Percentiles rank a stretch among this genome's conserved stretches.
Conservation (phyloP, 2,113 vertebrate genomes). For the Vidua chalybeata region DNA sequence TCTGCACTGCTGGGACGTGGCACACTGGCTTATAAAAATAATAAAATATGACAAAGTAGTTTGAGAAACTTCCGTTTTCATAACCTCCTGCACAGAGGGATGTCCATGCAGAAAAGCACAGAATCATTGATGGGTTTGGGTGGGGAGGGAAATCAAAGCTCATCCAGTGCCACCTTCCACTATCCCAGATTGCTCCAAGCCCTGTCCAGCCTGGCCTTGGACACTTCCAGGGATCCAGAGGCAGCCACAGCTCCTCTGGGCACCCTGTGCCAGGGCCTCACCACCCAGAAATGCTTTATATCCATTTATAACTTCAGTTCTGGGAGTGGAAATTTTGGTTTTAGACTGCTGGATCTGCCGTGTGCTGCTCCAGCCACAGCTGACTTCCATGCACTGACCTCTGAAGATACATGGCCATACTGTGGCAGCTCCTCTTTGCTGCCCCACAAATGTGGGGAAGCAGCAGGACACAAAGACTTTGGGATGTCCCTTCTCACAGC, state of each 20-base stretch:
- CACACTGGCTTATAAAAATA: not conserved
- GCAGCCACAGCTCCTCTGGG: not conserved
- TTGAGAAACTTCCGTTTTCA: not conserved
- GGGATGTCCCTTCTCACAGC: rapidly evolving
- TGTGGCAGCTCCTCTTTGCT: not conserved
- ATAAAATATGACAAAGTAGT: not conserved
- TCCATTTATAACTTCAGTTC: not conserved
- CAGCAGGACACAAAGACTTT: not conserved
- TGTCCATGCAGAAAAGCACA: not conserved
- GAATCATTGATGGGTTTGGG: not conserved
- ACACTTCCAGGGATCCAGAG: not conserved
- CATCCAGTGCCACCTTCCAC: not conserved
- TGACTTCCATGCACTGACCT: rapidly evolving
- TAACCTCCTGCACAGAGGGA: rapidly evolving
- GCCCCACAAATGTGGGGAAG: not conserved
- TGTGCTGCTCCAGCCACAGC: not conserved
- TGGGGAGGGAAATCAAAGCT: not conserved
- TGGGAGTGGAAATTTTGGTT: not conserved
- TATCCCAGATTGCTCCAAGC: rapidly evolving
- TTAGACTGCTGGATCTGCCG: rapidly evolving
- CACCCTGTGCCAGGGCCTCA: rapidly evolving
- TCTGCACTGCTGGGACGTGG: not conserved
- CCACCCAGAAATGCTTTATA: not conserved
- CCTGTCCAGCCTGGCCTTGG: not conserved
- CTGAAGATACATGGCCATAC: rapidly evolving